Conservation (phyloP, 2,888 invertebrate genomes). For the Endotricha flammealis region DNA sequence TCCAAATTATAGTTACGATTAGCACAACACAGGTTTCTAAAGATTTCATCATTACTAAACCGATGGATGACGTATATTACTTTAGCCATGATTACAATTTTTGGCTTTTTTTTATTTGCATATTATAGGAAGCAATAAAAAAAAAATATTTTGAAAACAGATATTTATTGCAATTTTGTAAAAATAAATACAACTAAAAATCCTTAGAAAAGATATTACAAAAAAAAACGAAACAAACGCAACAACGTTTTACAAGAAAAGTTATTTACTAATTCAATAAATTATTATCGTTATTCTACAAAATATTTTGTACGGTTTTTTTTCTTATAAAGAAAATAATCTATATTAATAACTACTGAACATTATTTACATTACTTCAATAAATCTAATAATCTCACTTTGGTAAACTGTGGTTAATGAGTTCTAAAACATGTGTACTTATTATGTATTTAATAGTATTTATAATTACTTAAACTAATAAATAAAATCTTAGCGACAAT, state of each 20-base stretch:
- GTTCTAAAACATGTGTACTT: conserved; percentile 37
- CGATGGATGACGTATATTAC: too few species aligned
- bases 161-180: conserved; percentile 57
- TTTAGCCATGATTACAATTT: too few species aligned
- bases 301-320: conserved; percentile 70
- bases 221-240: conserved; percentile 73
- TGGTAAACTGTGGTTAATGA: conserved; percentile 79
- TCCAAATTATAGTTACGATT: too few species aligned
- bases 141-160: conserved; percentile 52
- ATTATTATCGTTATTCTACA: conserved; percentile 52
- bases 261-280: conserved; percentile 56
- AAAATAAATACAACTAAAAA: conserved; percentile 71
- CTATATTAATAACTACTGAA: conserved; percentile 25
- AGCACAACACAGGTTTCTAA: too few species aligned
- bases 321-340: conserved; percentile 29
- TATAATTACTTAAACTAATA: conserved; percentile 20
- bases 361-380: conserved; percentile 49
- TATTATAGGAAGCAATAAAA: too few species aligned
- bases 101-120: too few species aligned
- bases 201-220: conserved; percentile 58
- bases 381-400: conserved; percentile 77
- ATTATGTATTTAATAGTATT: too few species aligned
- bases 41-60: too few species aligned
- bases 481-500: conserved; percentile 10
- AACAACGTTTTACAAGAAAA: conserved; percentile 56